Base-by-base conservation (phyloP, 2,113 vertebrate genomes). In the Conger conger region DNA sequence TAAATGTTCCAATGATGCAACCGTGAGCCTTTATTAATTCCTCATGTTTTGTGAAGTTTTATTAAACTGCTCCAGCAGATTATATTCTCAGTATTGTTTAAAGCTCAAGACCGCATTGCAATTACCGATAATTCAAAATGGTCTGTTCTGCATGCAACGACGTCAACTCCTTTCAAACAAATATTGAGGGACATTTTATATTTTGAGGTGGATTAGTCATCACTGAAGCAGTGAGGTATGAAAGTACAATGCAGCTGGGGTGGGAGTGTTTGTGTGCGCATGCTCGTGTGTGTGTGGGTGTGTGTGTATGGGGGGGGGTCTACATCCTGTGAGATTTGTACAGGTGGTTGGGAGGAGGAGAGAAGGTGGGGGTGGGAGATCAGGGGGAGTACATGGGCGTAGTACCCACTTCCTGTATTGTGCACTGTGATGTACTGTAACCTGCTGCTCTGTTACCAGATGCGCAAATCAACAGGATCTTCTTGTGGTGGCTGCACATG, bases 281-380 rank as follows among this genome's bases (percentile, higher is more conserved):
- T 27, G 83, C 38, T 63, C 54, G 83, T 82, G 80, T 45, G 79
- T 37, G 83, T 13, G 82, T 45, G 81, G 36, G n/a, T 57, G 54
- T 68, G 57, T 50, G 76, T 17, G 6, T 45, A n/a, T 60, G 78
- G 33, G 53, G 90, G 92, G 89, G 89, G 93, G 93, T 87, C 87
- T 91, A 91, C 95, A 96, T 97, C 96, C 96, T 97, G 94, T 95
- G 94, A 95, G 95, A 95, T 94, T 92, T 92, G 92, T 93, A 91
- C 94, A 96, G 97, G 97, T 97, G 97, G 95, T 94, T 92, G 91
- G 91, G 90, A 88, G 91, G 88, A 91, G 92, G 85, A 84, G 81
- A 76, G 87, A 84, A 87, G 88, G 91, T 91, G 0, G 42, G 92
- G 90, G 6, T 84, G 91, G 94, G 92, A 91, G 86, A 16, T 63